These are phyloP conservation scores for Callyntrura sp. DNA, from an alignment of 2,888 invertebrate species.

Conservation along the genomic window DNA sequence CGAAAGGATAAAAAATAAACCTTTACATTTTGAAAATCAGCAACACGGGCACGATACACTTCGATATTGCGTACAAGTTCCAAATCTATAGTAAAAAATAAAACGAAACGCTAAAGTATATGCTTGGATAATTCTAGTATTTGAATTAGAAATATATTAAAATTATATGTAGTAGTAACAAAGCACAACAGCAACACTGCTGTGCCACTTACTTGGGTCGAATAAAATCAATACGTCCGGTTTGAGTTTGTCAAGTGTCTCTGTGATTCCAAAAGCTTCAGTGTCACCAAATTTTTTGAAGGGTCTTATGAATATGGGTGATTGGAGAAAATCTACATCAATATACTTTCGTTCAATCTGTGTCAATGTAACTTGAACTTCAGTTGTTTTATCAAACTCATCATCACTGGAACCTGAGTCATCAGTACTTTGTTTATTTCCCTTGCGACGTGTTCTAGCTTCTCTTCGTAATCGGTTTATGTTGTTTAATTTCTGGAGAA, in stretches of 20 bases:
- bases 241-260: conserved; percentile 79
- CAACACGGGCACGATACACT: conserved; percentile 82
- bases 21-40: conserved; percentile 86
- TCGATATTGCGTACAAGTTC: conserved; percentile 83
- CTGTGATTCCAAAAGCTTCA: conserved; percentile 79
- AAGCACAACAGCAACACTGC: too few relatives aligned
- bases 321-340: conserved; percentile 81
- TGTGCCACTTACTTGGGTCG: conserved; percentile 82
- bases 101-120: too few relatives aligned
- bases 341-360: conserved; percentile 84
- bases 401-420: conserved; percentile 63
- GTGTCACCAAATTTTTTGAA: conserved; percentile 62
- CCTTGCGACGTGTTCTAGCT: conserved; percentile 57
- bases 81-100: conserved; percentile 79
- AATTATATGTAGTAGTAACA: too few relatives aligned
- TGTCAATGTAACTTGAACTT: conserved; percentile 84
- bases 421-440: not conserved
- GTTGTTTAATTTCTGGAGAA: conserved; percentile 71
- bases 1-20: conserved; percentile 96
- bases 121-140: too few relatives aligned
- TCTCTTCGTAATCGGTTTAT: conserved; percentile 52
- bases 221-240: conserved; percentile 83
- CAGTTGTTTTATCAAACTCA: conserved; percentile 69
- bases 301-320: conserved; percentile 62
- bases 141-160: too few relatives aligned